These are phyloP conservation scores for Sardina pilchardus DNA, from an alignment of 2,113 vertebrate genomes.

Conservation along the genomic window DNA sequence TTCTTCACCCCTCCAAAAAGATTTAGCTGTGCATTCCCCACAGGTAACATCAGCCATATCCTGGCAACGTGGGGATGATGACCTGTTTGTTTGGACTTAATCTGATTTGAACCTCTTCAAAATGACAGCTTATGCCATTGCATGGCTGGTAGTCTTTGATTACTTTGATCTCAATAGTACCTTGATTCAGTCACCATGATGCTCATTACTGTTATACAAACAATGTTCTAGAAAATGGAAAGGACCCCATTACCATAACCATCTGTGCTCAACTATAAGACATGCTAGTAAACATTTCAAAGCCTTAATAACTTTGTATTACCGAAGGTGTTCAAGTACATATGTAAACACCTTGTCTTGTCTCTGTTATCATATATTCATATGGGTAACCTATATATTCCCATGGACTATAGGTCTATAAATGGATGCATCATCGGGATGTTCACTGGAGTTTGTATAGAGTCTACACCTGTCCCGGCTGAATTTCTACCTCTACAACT, in stretches of 20 bases:
- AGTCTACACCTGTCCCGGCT: neutral
- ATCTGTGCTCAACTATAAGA: neutral
- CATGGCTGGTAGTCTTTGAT: neutral
- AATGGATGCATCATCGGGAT: neutral
- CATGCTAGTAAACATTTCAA: neutral
- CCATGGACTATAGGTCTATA: neutral
- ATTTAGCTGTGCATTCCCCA: neutral
- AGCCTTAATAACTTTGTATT: neutral
- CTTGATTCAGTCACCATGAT: neutral
- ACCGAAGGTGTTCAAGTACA: neutral
- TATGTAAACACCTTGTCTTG: neutral
- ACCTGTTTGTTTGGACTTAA: neutral
- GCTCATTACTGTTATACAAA: neutral
- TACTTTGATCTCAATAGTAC: neutral
- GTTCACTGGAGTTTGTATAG: neutral
- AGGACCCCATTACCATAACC: neutral
- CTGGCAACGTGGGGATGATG: neutral
- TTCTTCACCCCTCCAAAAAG: neutral
- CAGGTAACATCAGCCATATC: constrained; percentile 1
- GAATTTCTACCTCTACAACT: neutral
- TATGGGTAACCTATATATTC: neutral
- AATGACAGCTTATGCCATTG: neutral
- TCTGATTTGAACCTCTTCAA: neutral
- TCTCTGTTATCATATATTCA: neutral
- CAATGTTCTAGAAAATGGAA: neutral